Evolutionary conservation across 2,888 invertebrate genomes (phyloP).

Genomic region (Flexamia atlantica): DNA sequence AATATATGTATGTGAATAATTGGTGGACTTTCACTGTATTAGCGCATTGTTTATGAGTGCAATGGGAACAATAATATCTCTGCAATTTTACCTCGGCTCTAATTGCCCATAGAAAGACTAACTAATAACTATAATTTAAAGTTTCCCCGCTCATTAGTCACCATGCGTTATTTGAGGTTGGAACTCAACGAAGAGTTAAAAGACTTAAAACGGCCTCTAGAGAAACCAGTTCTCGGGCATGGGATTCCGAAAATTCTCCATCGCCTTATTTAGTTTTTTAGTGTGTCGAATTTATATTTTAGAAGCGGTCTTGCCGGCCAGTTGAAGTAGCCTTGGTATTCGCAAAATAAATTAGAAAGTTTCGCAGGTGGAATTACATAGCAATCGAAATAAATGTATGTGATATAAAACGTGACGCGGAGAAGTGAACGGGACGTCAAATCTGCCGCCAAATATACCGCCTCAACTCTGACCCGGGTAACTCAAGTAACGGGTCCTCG

Average conservation of each 20-base stretch:
- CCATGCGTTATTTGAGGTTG: too few relatives aligned
- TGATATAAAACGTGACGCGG: slow-evolving; percentile 6
- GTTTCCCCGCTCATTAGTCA: too few relatives aligned
- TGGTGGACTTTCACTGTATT: slow-evolving; percentile 5
- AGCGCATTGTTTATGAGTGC: slow-evolving; percentile 15
- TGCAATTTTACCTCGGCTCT: not conserved
- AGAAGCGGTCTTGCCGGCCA: too few relatives aligned
- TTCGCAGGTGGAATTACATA: not conserved
- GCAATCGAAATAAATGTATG: not conserved
- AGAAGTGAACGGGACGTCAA: slow-evolving; percentile 3
- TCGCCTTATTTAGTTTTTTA: too few relatives aligned
- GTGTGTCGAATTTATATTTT: too few relatives aligned
- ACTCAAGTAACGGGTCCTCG: slow-evolving; percentile 13
- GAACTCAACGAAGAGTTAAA: too few relatives aligned
- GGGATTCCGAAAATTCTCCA: too few relatives aligned
- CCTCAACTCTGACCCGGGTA: slow-evolving; percentile 20
- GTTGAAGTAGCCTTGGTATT: too few relatives aligned
- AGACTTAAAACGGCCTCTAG: too few relatives aligned
- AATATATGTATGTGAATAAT: not conserved
- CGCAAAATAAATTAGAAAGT: too few relatives aligned
- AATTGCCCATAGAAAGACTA: slow-evolving; percentile 1
- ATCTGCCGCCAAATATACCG: not conserved
- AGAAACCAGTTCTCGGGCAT: too few relatives aligned
- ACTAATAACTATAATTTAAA: not conserved
- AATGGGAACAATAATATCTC: not conserved